Base-by-base conservation (phyloP, 2,888 invertebrate species). In the Rhogogaster chlorosoma region DNA sequence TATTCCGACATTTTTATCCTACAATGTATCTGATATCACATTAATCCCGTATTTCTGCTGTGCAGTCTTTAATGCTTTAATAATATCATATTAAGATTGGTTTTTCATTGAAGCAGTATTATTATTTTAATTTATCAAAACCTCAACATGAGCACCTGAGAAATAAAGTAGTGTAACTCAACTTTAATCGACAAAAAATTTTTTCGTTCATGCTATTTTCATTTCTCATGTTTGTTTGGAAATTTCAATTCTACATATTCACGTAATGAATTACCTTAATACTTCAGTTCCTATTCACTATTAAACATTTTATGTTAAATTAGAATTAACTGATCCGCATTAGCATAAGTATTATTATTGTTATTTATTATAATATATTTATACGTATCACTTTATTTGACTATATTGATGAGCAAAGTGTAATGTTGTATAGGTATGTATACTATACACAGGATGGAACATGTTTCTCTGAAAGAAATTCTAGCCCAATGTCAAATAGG, bases 401-500 rank as follows among this genome's bases (percentile, higher is more conserved):
- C 7, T n/a, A 53, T 53, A 53, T n/a, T 7, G 1, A n/a, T n/a
- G 2, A 53, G 53, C n/a, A 6, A 53, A 53, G n/a, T 53, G 5
- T 6, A 53, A 53, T 61, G 10, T 61, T 26, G 26, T 61, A 61
- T 26, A 10, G 7, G 61, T 26, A 53, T n/a, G 61, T 26, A 53
- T n/a, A 53, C 7, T 26, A 61, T 61, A 26, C 22, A 61, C 26
- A 61, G 0, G 61, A 61, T 26, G 26, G 26, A 26, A 26, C 22
- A 61, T 26, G 26, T 61, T 61, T 26, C 10, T 22, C 12, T 36
- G 18, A 36, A 36, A 70, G 26, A 32, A 70, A 70, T 70, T 70
- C 7, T 36, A 70, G 32, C 36, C n/a, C 70, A 70, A 70, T 36
- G 70, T 70, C 32, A 70, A n/a, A 70, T 36, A n/a, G 53, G n/a